phyloP scores from a whole-genome alignment of 2,797 vertebrate species.

The Natrix natrix region DNA sequence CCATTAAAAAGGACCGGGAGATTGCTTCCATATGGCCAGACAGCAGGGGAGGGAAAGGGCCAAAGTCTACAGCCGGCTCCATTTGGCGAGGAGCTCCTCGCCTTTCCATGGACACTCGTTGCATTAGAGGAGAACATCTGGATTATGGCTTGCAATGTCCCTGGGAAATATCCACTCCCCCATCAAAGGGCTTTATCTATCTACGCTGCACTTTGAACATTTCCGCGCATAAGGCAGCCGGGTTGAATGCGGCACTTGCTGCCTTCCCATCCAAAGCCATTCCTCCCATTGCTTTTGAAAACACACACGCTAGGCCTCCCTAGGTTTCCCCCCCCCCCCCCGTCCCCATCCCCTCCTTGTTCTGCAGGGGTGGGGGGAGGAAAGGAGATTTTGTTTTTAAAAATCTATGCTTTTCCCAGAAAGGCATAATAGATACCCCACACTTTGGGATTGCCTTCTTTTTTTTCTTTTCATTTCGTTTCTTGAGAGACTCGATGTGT shows the following conservation, averaged over 20 bases:
- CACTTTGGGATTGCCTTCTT: not conserved
- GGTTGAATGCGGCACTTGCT: conserved; percentile 74
- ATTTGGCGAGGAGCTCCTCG: conserved; percentile 88
- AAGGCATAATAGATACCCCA: not conserved
- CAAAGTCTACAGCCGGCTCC: conserved; percentile 81
- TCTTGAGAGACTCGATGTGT: not conserved
- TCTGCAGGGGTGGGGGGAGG: not conserved
- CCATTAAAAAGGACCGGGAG: conserved; percentile 91
- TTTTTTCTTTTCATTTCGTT: too few species aligned
- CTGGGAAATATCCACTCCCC: conserved; percentile 95
- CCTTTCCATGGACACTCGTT: conserved; percentile 93
- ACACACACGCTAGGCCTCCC: not conserved
- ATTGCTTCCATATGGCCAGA: conserved; percentile 99
- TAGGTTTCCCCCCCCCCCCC: not conserved
- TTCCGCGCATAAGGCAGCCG: conserved; percentile 72
- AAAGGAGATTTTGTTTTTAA: not conserved
- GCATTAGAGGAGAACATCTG: conserved; percentile 97
- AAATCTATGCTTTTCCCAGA: not conserved
- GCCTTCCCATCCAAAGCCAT: conserved; percentile 54
- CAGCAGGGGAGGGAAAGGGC: conserved; percentile 91
- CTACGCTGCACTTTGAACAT: conserved; percentile 79
- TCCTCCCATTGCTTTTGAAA: not conserved
- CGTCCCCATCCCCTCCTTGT: not conserved
- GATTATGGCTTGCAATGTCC: conserved; percentile 96
- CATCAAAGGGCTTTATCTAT: conserved; percentile 93